Conservation (phyloP, 64 coral and sea anemone genomes). For the Montipora capricornis region DNA sequence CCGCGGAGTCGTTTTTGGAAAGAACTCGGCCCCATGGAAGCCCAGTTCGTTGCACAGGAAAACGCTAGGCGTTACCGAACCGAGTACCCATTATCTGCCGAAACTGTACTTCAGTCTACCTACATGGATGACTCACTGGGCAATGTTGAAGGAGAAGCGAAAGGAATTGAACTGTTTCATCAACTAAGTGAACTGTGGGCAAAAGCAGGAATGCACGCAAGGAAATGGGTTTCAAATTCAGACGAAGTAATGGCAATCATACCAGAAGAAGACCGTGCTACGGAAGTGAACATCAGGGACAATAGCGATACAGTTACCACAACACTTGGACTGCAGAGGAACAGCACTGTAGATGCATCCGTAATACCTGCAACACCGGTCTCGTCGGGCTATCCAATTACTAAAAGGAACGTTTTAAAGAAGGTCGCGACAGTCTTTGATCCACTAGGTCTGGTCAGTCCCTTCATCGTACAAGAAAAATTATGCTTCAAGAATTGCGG, state of each 20-base stretch:
- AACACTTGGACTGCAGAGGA: background rate
- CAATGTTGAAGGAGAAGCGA: constrained; percentile 40
- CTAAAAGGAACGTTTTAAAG: constrained; percentile 46
- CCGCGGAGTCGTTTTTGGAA: constrained; percentile 72
- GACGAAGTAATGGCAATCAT: background rate
- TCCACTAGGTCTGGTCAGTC: constrained; percentile 21
- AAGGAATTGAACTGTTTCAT: constrained; percentile 23
- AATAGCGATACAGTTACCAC: background rate
- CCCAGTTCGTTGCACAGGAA: constrained; percentile 76
- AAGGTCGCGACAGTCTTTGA: constrained; percentile 48
- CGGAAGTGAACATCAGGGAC: constrained; percentile 3
- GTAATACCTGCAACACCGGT: background rate
- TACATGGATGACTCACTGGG: constrained; percentile 83
- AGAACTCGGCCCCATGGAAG: constrained; percentile 67
- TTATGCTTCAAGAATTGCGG: constrained; percentile 60
- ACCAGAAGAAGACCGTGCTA: background rate
- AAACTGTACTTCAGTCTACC: constrained; percentile 77
- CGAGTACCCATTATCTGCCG: constrained; percentile 73
- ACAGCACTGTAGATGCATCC: background rate
- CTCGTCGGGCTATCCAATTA: background rate
- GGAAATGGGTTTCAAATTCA: constrained; percentile 46
- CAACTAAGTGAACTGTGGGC: constrained; percentile 15
- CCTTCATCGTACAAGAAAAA: constrained; percentile 59
- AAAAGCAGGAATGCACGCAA: constrained; percentile 18
- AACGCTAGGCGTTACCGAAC: constrained; percentile 53